Base-by-base conservation (phyloP, 1,140 invertebrate species). In the Neodiprion pinetum region DNA sequence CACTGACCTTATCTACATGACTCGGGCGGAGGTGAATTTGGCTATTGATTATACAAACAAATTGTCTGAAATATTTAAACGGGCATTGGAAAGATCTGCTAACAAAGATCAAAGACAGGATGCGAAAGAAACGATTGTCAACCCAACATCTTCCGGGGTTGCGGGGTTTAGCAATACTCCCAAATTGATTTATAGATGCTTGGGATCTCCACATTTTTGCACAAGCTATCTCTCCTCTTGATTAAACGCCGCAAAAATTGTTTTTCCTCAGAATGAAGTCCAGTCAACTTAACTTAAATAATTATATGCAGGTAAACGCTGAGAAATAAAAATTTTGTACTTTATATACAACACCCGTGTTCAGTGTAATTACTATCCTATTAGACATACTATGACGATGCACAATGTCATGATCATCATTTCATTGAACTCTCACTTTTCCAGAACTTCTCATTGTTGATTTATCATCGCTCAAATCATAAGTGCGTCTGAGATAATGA, bases 151-250 rank as follows among this genome's bases (percentile, higher is more conserved):
- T 61, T 61, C 53, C 53, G 7, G 11, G 4, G 53, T 7, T 69
- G 12, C n/a, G 67, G 12, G 5, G 17, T 9, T 21, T 23, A 7
- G 21, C 11, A 9, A 21, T 23, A 69, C 67, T 23, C 23, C 67
- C 21, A 69, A 12, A 69, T 23, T 69, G 21, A 47, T 69, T 69
- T 12, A 47, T 7, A 12, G 4, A 14, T 23, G 67, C 21, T 69
- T 69, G 67, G 67, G 67, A 14, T 69, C 67, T 12, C 67, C 67
- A 7, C 10, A 69, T 69, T 69, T 69, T 14, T 47, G 67, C 40
- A 69, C 67, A 23, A 69, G 40, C 21, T 21, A 69, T 69, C 40
- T 12, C 53, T 61, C 53, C 11, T 61, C 53, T 8, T 61, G n/a
- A 17, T 61, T 9, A 40, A 40, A 40, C 28, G 28, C 28, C 5